Evolutionary conservation across 2,797 vertebrate species (phyloP).

Genomic region (Pagetopsis macropterus): DNA sequence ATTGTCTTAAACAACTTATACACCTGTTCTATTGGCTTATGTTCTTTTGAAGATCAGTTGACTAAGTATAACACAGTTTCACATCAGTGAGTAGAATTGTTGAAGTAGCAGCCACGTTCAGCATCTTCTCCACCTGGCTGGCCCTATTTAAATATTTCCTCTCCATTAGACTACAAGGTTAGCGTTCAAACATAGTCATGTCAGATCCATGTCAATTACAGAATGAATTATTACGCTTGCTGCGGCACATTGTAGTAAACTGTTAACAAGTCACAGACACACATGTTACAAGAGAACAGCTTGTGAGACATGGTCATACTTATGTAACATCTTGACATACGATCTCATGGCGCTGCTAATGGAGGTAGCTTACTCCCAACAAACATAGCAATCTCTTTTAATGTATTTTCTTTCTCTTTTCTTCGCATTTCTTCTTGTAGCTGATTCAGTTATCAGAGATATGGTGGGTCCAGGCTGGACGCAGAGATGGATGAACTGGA

Average conservation of each 20-base stretch:
- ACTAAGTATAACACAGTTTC: background rate
- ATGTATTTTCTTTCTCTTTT: background rate
- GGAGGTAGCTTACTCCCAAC: background rate
- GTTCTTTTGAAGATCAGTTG: background rate
- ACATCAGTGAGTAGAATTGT: background rate
- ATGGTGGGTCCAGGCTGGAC: constrained; percentile 98
- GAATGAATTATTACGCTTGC: background rate
- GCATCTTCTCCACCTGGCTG: rapidly evolving
- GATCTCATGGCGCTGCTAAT: background rate
- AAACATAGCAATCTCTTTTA: background rate
- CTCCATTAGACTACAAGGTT: background rate
- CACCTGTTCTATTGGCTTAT: background rate
- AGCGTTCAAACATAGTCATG: background rate
- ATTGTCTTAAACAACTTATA: background rate
- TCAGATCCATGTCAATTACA: background rate
- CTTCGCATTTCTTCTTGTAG: constrained; percentile 68
- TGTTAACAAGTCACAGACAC: background rate
- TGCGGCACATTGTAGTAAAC: background rate
- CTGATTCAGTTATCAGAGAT: constrained; percentile 93
- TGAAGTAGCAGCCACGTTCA: background rate
- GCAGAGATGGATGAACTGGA: constrained; percentile 94
- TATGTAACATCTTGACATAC: background rate
- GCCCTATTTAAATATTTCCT: background rate
- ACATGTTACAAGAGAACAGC: background rate
- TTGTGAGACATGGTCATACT: background rate